Evolutionary conservation across 64 coral and sea anemone species (phyloP).

Genomic region (Montipora cactus): DNA sequence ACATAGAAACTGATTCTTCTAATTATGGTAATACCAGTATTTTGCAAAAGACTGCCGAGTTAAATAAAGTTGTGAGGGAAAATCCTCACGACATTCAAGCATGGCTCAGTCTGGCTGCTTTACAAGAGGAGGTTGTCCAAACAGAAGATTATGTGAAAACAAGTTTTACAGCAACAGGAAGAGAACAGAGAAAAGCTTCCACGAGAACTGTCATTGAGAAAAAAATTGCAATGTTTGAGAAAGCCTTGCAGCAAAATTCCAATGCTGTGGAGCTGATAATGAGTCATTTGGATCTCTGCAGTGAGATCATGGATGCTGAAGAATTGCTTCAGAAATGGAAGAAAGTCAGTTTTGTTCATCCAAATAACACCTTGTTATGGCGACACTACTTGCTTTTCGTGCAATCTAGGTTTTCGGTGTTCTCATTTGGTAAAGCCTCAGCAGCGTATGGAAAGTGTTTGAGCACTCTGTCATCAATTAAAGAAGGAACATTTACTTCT

Average conservation of each 20-base stretch:
- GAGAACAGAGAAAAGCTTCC: slow-evolving; percentile 80
- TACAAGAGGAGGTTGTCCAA: slow-evolving; percentile 76
- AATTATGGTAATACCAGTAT: not conserved
- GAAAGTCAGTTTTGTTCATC: slow-evolving; percentile 82
- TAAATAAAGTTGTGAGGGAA: slow-evolving; percentile 80
- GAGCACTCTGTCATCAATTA: slow-evolving; percentile 82
- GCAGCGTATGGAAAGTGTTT: slow-evolving; percentile 88
- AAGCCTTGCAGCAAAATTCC: slow-evolving; percentile 92
- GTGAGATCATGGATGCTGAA: slow-evolving; percentile 64
- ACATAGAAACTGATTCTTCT: slow-evolving; percentile 2
- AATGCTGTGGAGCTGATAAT: slow-evolving; percentile 77
- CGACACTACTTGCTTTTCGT: slow-evolving; percentile 82
- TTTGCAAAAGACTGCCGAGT: slow-evolving; percentile 60
- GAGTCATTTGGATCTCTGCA: slow-evolving; percentile 76
- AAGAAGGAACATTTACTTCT: slow-evolving; percentile 86
- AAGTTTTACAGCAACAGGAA: slow-evolving; percentile 63
- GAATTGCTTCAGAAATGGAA: slow-evolving; percentile 88
- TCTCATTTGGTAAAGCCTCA: slow-evolving; percentile 75
- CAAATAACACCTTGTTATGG: slow-evolving; percentile 85
- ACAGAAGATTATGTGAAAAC: slow-evolving; percentile 52
- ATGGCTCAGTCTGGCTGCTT: slow-evolving; percentile 79
- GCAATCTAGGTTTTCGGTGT: slow-evolving; percentile 89
- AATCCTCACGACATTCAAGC: slow-evolving; percentile 81
- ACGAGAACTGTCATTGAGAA: slow-evolving; percentile 76
- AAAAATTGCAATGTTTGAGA: slow-evolving; percentile 89